These are phyloP conservation scores for Charaxes varanes DNA, from an alignment of 1,140 invertebrate species.

Conservation along the genomic window DNA sequence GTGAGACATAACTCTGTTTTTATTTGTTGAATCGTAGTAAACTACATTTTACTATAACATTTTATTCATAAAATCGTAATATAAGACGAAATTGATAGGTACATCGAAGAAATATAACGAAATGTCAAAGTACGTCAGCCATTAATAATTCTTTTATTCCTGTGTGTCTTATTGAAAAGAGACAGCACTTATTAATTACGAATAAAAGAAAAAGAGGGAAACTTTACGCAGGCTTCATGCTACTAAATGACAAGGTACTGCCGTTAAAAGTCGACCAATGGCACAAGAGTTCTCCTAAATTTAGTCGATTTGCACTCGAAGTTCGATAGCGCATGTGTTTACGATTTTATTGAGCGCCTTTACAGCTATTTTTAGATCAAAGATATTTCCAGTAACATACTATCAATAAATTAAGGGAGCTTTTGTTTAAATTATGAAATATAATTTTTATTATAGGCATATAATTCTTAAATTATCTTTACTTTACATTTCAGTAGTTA, in stretches of 20 bases:
- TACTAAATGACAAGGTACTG: conserved; percentile 21
- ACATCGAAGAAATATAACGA: conserved; percentile 33
- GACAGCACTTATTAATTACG: conserved; percentile 20
- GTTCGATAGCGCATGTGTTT: conserved; percentile 60
- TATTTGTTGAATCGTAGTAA: neutral
- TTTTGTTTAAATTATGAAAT: too few relatives aligned
- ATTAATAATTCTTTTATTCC: conserved; percentile 41
- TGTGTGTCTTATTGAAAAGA: conserved; percentile 24
- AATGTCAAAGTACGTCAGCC: conserved; percentile 57
- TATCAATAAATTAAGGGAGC: too few relatives aligned
- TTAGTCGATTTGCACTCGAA: conserved; percentile 22
- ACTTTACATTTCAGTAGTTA: conserved; percentile 8
- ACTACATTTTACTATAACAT: conserved; percentile 26
- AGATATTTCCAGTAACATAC: conserved; percentile 13
- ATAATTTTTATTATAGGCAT: too few relatives aligned
- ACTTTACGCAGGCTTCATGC: conserved; percentile 23
- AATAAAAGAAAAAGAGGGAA: conserved; percentile 20
- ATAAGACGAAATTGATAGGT: conserved; percentile 34
- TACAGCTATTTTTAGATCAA: conserved; percentile 55
- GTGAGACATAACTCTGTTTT: neutral
- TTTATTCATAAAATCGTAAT: conserved; percentile 52
- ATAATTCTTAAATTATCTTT: too few relatives aligned
- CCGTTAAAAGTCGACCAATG: neutral
- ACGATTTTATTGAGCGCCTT: conserved; percentile 62
- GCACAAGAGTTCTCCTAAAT: conserved; percentile 21